phyloP scores from a whole-genome alignment of 1,140 invertebrate genomes.

The Maniola jurtina region DNA sequence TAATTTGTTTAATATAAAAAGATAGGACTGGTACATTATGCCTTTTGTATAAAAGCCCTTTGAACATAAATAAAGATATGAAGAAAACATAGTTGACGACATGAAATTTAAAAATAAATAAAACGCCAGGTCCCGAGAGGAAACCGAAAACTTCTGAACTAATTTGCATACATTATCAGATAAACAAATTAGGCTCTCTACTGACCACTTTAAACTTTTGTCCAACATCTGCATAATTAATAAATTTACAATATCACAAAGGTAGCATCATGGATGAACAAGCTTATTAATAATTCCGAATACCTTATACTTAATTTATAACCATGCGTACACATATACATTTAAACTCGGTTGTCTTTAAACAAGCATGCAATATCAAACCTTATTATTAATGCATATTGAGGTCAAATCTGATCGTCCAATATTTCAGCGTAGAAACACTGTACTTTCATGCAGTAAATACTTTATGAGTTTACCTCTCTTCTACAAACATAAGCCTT shows the following conservation, averaged over 20 bases:
- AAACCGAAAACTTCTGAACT: too few species aligned
- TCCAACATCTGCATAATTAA: not conserved
- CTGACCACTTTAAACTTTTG: not conserved
- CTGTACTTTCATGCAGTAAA: slow-evolving; percentile 15
- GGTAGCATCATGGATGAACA: slow-evolving; percentile 4
- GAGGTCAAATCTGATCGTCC: not conserved
- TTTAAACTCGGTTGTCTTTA: not conserved
- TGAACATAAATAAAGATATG: not conserved
- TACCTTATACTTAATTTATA: slow-evolving; percentile 19
- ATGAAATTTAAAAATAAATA: too few species aligned
- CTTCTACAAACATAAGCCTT: slow-evolving; percentile 24
- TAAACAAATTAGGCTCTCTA: not conserved
- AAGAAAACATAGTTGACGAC: too few species aligned
- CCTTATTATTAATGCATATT: not conserved
- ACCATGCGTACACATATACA: not conserved
- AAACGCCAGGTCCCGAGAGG: too few species aligned
- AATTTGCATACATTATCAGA: not conserved
- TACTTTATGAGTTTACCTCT: slow-evolving; percentile 30
- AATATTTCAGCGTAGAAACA: not conserved
- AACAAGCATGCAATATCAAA: not conserved
- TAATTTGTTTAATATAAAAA: too few species aligned
- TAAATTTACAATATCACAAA: slow-evolving; percentile 10
- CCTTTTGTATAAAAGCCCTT: too few species aligned
- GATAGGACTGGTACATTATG: too few species aligned
- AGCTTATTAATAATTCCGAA: slow-evolving; percentile 25